A percentile compares a stretch with the other conserved stretches of the same genome.
phyloP scores from a whole-genome alignment of 2,888 invertebrate species.

The Marronus borbonicus region DNA sequence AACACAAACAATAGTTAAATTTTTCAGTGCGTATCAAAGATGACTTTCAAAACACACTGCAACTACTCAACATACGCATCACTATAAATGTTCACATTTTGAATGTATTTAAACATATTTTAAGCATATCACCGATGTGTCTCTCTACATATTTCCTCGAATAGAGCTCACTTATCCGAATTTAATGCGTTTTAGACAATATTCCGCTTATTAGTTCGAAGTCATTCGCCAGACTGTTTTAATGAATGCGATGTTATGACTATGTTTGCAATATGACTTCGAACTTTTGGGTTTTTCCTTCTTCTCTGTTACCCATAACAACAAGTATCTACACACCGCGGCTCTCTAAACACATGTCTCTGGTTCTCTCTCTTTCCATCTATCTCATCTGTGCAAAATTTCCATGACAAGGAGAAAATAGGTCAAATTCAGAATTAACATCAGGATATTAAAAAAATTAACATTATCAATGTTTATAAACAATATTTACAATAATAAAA shows the following conservation, averaged over 20 bases:
- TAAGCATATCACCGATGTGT: constrained; percentile 65
- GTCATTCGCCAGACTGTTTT: neutral
- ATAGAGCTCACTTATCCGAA: constrained; percentile 62
- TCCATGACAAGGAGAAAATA: constrained; percentile 44
- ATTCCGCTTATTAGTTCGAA: constrained; percentile 53
- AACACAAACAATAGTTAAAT: neutral
- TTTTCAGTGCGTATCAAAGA: constrained; percentile 4
- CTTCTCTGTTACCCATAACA: constrained; percentile 36
- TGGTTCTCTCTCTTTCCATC: constrained; percentile 7
- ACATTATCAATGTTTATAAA: constrained; percentile 4
- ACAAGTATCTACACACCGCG: constrained; percentile 28
- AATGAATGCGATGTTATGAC: neutral
- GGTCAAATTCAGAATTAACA: constrained; percentile 28
- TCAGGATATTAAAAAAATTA: constrained; percentile 26
- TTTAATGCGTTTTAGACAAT: constrained; percentile 65
- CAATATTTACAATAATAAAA: constrained; percentile 15
- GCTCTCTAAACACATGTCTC: constrained; percentile 28
- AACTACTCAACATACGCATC: constrained; percentile 55
- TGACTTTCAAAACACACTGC: constrained; percentile 46
- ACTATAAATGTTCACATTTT: constrained; percentile 61
- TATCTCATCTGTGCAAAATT: constrained; percentile 31
- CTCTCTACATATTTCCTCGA: constrained; percentile 58
- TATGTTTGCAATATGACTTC: constrained; percentile 26
- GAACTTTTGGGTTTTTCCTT: constrained; percentile 37
- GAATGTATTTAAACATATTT: constrained; percentile 63